Percentiles rank a stretch among this genome's conserved stretches.
Evolutionary conservation across 2,797 vertebrate species (phyloP).

Genomic region (Smutsia gigantea): DNA sequence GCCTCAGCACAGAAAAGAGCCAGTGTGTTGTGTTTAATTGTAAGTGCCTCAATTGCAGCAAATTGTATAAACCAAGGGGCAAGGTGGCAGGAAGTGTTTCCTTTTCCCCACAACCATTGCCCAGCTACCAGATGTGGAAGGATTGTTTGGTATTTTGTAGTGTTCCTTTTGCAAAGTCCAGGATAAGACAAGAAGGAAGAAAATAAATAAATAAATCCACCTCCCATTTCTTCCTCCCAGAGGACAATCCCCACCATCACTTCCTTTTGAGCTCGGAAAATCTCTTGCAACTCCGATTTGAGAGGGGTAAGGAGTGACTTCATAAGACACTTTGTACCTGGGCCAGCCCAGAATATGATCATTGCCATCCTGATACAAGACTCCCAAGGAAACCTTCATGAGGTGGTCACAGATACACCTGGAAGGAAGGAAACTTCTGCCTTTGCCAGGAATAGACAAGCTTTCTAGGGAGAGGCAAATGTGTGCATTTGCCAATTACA

Average conservation of each 20-base stretch:
- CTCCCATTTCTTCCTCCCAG: slow-evolving; percentile 71
- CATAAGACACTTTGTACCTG: neutral
- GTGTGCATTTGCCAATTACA: slow-evolving; percentile 66
- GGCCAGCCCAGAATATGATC: neutral
- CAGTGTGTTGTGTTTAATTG: neutral
- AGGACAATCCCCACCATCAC: neutral
- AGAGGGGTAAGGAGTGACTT: neutral
- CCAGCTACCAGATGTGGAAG: slow-evolving; percentile 64
- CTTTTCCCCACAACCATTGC: slow-evolving; percentile 44
- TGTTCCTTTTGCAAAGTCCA: slow-evolving; percentile 60
- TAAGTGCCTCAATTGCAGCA: neutral
- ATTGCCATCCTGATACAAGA: neutral
- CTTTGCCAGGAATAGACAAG: slow-evolving; percentile 46
- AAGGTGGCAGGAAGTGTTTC: slow-evolving; percentile 47
- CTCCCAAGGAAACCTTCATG: neutral
- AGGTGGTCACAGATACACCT: neutral
- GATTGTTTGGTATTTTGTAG: slow-evolving; percentile 53
- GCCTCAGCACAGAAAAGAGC: neutral
- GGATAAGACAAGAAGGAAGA: slow-evolving; percentile 55
- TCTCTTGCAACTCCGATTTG: neutral
- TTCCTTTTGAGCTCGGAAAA: slow-evolving; percentile 59
- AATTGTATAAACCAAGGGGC: neutral
- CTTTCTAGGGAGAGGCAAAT: slow-evolving; percentile 69
- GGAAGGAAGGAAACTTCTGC: neutral
- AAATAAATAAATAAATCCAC: neutral